A percentile compares a stretch with the other conserved stretches of the same genome.
Evolutionary conservation across 2,888 invertebrate genomes (phyloP).

Genomic region (Hylaea fasciaria): DNA sequence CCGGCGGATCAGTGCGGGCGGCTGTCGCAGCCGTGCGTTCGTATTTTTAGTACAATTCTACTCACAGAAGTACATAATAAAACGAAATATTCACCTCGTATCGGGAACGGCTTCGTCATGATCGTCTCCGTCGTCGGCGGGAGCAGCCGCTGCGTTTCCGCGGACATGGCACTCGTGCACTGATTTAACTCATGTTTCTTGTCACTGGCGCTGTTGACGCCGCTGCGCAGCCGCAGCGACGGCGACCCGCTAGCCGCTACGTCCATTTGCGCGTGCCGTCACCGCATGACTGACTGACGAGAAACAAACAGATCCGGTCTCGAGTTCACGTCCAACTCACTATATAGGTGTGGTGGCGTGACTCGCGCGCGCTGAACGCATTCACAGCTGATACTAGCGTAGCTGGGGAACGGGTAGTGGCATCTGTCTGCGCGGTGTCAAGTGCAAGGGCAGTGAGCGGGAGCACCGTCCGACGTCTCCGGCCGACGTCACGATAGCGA

Average conservation of each 20-base stretch:
- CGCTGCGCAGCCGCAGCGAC: constrained; percentile 80
- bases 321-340: not conserved
- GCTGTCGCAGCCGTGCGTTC: constrained; percentile 53
- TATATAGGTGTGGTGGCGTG: constrained; percentile 27
- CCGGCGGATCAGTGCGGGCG: constrained; percentile 17
- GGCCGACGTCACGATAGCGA: constrained; percentile 30
- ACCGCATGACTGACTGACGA: constrained; percentile 69
- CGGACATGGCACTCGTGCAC: constrained; percentile 90
- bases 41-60: constrained; percentile 63
- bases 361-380: constrained; percentile 24
- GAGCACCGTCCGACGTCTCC: constrained; percentile 20
- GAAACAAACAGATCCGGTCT: no score
- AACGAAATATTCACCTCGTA: constrained; percentile 86
- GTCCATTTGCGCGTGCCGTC: constrained; percentile 74
- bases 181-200: constrained; percentile 83
- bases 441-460: constrained; percentile 57
- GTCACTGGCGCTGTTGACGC: constrained; percentile 66
- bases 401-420: constrained; percentile 32
- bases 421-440: constrained; percentile 50
- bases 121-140: constrained; percentile 94
- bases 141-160: constrained; percentile 87
- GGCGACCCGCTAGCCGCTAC: constrained; percentile 68
- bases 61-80: constrained; percentile 42
- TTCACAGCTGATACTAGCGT: constrained; percentile 43
- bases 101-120: constrained; percentile 95